Evolutionary conservation across 2,797 vertebrate genomes (phyloP), one percentile per base, ranked within the genome.

Genomic region (Oryzias dopingdopingensis): DNA sequence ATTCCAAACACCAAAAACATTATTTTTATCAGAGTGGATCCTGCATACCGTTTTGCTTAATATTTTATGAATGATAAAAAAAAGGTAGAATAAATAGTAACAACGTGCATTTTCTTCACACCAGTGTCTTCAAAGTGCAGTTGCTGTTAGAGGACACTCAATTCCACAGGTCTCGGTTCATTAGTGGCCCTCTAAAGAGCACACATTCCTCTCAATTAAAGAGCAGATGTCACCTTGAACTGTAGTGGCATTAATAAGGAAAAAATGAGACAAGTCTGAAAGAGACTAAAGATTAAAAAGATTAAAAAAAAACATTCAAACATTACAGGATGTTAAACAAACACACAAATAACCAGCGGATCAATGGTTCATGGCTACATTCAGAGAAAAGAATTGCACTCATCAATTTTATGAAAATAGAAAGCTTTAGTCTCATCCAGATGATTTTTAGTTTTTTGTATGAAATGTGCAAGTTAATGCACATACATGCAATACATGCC

Each of bases 141-240:
- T 81, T 59, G 61, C 17, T 67, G 72, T 70, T 62, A 75, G 79
- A 73, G 65, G 42, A 16, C 56, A 55, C 53, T 74, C 70, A 81
- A 44, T 80, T 76, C 44, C 42, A 80, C 23, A 53, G 53, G 58
- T 79, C 72, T 78, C 62, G 22, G 58, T 61, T 40, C 6, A 43
- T 67, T 60, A 73, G 71, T 77, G 72, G 73, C 75, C 74, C 63
- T 73, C 24, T 59, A 71, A 82, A 68, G 65, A 80, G 69, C 65
- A 78, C 57, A 62, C 67, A 76, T 87, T 82, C 79, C 47, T 71
- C 51, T 76, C n/a, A 56, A 79, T 59, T 65, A 61, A 74, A 79
- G 70, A 67, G 52, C 45, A 77, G 85, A 80, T 83, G 79, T 87
- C 84, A 83, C 81, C 78, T 84, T 89, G 72, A 76, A 73, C 60